phyloP scores from a whole-genome alignment of 2,888 invertebrate genomes.

The Callyntrura sp. region DNA sequence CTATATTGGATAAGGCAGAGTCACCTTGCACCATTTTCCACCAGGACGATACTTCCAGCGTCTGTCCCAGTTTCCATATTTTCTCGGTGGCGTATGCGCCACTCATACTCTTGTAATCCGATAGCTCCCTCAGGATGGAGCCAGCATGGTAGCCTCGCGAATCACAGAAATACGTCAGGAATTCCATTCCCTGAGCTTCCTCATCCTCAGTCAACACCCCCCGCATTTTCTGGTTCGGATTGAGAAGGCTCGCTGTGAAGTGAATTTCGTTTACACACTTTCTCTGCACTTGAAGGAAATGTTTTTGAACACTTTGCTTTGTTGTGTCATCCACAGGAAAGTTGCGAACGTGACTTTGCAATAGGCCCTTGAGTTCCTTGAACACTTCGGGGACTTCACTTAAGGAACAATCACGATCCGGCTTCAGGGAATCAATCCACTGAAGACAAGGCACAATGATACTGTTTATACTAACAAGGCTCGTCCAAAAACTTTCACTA shows the following conservation, averaged over 20 bases:
- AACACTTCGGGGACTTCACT: conserved; percentile 73
- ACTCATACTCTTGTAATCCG: conserved; percentile 71
- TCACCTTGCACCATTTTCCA: conserved; percentile 74
- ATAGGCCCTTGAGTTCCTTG: conserved; percentile 68
- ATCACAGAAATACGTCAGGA: conserved; percentile 73
- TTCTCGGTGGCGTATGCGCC: conserved; percentile 65
- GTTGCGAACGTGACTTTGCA: conserved; percentile 68
- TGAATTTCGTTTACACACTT: conserved; percentile 77
- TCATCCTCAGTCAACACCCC: conserved; percentile 72
- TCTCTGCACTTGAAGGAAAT: conserved; percentile 64
- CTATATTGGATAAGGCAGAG: conserved; percentile 70
- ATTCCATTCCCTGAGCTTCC: conserved; percentile 71
- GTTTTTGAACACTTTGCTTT: conserved; percentile 72
- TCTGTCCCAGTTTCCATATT: conserved; percentile 70
- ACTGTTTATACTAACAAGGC: conserved; percentile 71
- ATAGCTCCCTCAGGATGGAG: conserved; percentile 67
- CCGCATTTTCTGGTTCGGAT: conserved; percentile 64
- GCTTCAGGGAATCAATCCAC: conserved; percentile 74
- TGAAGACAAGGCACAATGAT: conserved; percentile 77
- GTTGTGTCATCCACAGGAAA: conserved; percentile 65
- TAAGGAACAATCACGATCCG: conserved; percentile 68
- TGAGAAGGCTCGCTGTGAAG: conserved; percentile 74
- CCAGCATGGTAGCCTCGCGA: conserved; percentile 70
- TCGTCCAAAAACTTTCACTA: conserved; percentile 77
- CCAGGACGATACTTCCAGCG: conserved; percentile 66